Evolutionary conservation across 2,113 vertebrate genomes (phyloP).

Genomic region (Onychostruthus taczanowskii): DNA sequence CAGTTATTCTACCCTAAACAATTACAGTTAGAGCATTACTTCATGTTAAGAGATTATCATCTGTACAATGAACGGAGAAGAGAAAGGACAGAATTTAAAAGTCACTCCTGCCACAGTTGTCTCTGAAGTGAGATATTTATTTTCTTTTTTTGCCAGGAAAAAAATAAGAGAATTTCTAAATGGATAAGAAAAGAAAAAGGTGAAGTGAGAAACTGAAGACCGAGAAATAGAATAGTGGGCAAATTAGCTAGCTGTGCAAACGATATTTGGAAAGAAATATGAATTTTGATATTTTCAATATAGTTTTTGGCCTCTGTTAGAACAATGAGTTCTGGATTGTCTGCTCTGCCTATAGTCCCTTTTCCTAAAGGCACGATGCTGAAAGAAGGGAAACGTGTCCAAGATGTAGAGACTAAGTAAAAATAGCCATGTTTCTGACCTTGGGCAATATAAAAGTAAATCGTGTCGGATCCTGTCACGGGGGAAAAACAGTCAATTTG

Average conservation of each 20-base stretch:
- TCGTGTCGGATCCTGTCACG: background rate
- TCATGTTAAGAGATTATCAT: background rate
- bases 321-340: background rate
- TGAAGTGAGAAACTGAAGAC: background rate
- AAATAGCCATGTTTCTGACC: background rate
- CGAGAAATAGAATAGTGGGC: background rate
- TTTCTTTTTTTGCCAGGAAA: background rate
- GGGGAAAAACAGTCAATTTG: background rate
- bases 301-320: background rate
- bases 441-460: background rate
- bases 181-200: background rate
- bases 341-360: background rate
- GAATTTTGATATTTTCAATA: background rate
- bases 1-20: background rate
- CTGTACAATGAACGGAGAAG: background rate
- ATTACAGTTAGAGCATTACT: background rate
- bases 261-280: background rate
- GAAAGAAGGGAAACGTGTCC: background rate
- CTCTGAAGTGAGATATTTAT: background rate
- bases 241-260: background rate
- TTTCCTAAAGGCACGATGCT: background rate
- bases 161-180: background rate
- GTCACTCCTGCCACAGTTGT: background rate
- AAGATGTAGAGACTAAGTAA: background rate
- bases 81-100: background rate